A percentile compares a stretch with the other conserved stretches of the same genome.
phyloP scores from a whole-genome alignment of 2,888 invertebrate species.

The Leptopilina syphax region DNA sequence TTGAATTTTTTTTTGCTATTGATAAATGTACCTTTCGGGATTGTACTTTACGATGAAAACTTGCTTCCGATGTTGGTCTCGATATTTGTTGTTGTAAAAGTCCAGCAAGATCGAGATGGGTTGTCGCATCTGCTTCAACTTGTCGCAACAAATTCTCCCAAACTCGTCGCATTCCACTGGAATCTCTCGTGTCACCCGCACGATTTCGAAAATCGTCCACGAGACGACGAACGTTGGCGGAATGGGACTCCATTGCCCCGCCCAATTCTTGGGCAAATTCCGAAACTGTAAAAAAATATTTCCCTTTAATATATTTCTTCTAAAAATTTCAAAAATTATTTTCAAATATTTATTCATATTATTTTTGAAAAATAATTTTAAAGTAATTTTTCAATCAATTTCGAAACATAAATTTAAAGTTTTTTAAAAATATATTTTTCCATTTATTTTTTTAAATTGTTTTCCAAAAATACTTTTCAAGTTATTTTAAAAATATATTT shows the following conservation, averaged over 20 bases:
- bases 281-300: slow-evolving; percentile 82
- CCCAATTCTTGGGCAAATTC: slow-evolving; percentile 95
- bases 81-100: slow-evolving; percentile 85
- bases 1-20: neutral
- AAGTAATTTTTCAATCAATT: too few species aligned
- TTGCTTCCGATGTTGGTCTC: slow-evolving; percentile 89
- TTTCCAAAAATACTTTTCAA: too few species aligned
- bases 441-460: too few species aligned
- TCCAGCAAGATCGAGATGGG: slow-evolving; percentile 90
- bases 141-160: slow-evolving; percentile 95
- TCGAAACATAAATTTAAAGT: too few species aligned
- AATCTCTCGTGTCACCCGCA: slow-evolving; percentile 90
- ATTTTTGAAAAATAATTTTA: too few species aligned
- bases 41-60: slow-evolving; percentile 94
- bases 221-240: slow-evolving; percentile 89
- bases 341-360: too few species aligned
- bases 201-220: slow-evolving; percentile 92
- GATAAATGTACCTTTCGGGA: slow-evolving; percentile 84
- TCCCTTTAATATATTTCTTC: neutral
- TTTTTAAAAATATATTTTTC: too few species aligned
- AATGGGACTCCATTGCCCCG: slow-evolving; percentile 92
- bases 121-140: slow-evolving; percentile 92
- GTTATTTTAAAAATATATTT: too few species aligned
- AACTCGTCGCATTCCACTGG: slow-evolving; percentile 89
- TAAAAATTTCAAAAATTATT: too few species aligned